Evolutionary conservation across 2,888 invertebrate genomes (phyloP).

Genomic region (Limnephilus auricula): DNA sequence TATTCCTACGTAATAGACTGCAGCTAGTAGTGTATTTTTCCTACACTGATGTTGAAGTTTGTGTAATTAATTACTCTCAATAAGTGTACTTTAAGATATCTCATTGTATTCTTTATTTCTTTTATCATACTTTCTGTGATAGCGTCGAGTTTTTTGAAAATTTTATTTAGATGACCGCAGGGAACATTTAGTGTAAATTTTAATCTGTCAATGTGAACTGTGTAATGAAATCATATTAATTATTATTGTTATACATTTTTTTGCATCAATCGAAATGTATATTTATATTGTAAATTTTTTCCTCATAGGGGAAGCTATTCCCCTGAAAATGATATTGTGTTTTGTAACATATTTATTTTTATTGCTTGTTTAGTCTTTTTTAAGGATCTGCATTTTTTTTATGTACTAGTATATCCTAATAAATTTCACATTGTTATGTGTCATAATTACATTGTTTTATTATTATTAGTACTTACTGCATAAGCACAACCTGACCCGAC

Average conservation of each 20-base stretch:
- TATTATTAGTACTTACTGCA: neutral
- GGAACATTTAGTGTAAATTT: conserved; percentile 61
- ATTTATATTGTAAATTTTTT: conserved; percentile 63
- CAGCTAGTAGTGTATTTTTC: conserved; percentile 56
- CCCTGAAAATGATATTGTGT: conserved; percentile 59
- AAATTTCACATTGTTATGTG: conserved; percentile 65
- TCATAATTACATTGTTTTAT: conserved; percentile 21
- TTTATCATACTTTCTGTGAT: conserved; percentile 66
- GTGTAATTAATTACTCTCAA: conserved; percentile 51
- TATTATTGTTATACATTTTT: conserved; percentile 58
- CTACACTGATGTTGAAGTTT: conserved; percentile 34
- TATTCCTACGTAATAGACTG: conserved; percentile 57
- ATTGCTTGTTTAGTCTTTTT: conserved; percentile 65
- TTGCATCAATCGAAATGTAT: conserved; percentile 51
- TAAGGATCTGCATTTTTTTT: conserved; percentile 67
- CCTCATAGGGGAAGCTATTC: conserved; percentile 49
- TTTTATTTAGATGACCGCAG: conserved; percentile 53
- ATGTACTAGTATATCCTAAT: conserved; percentile 60
- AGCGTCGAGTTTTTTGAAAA: conserved; percentile 63
- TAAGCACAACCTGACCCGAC: neutral
- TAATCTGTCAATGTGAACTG: conserved; percentile 53
- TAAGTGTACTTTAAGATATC: conserved; percentile 54
- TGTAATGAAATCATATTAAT: conserved; percentile 56
- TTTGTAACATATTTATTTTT: conserved; percentile 67
- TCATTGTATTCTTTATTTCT: conserved; percentile 61